Base-by-base conservation (phyloP, 2,797 vertebrate species). In the Eurystomus glaucurus region DNA sequence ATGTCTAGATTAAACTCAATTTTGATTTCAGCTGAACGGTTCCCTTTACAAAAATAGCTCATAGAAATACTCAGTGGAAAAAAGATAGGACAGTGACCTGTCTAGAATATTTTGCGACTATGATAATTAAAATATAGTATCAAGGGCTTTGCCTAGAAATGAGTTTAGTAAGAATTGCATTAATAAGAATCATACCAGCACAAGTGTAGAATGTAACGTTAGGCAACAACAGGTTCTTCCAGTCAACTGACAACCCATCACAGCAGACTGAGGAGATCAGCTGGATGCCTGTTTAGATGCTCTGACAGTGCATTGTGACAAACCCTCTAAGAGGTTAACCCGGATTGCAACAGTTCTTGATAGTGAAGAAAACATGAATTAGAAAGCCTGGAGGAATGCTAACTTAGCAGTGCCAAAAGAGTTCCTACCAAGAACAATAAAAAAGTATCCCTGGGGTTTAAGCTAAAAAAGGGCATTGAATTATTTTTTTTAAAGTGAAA, bases 381-480 rank as follows among this genome's bases (percentile, higher is more conserved):
- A 60, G 85, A 85, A 84, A 75, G 31, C 37, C 29, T 3, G 83
- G 68, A 93, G 76, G 45, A 64, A 82, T 51, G 78, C 61, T 94
- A 71, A 91, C 71, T 93, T 92, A 91, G 76, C 11, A 7, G 96
- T 83, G 74, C 94, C 76, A 86, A 33, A 94, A 95, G 74, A 85
- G 54, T 64, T 97, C 72, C 88, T 88, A 84, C 78, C 87, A 90
- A 88, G 88, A 96, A 93, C 95, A 97, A 72, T 71, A 81, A 86
- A 94, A 92, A 97, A 94, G 95, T 96, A 81, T 96, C 70, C 71
- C 70, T 84, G 85, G 57, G 85, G 96, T 95, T 97, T 85, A 94
- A 92, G 74, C 72, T 88, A 96, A 91, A 90, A 94, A 96, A 89
- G 88, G 84, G 31, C 87, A 94, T 52, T 11, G 29, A 81, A 80